Evolutionary conservation across 2,888 invertebrate species (phyloP), one percentile per base, ranked within the genome.

Genomic region (Epiblema foenella): DNA sequence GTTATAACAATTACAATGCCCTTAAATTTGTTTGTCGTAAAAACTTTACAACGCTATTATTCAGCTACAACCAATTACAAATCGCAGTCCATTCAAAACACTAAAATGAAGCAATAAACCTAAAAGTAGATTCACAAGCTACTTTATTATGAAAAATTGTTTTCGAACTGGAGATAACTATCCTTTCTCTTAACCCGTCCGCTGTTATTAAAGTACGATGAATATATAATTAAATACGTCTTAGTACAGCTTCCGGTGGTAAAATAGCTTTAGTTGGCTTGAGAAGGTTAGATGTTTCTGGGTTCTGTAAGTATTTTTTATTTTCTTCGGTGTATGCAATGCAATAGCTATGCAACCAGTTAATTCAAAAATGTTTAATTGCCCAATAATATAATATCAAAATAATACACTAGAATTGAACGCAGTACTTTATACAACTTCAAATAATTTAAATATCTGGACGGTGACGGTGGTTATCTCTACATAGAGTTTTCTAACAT

Each of bases 201-300:
- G 18, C 71, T 62, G 62, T 71, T 71, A 71, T 71, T 71, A 71
- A 62, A 71, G 56, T 60, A 60, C 71, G 49, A 62, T 62, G 71
- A 71, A 71, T 71, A 71, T 71, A 71, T 57, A 67, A 71, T 71
- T 71, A 71, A 57, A 67, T 71, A 71, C 67, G 54, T 67, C 51
- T 58, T 39, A 70, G 69, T 52, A 65, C 42, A 42, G 66, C 59
- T 66, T 71, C 67, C 71, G 71, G 62, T 66, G 29, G 33, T 62
- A 39, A 51, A 67, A 62, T 51, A 8, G 33, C 24, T 39, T 20
- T 15, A 42, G 18, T 9, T 29, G 24, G 49, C 10, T 33, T 10
- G 39, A 71, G 56, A 4, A 18, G n/a, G 7, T n/a, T 15, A 12
- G 42, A n/a, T 2, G 17, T 24, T 1, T 2, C 17, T 2, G 54